A percentile compares a stretch with the other conserved stretches of the same genome.
These are phyloP conservation scores for Canis aureus DNA, from an alignment of 2,113 vertebrate species.

Conservation along the genomic window DNA sequence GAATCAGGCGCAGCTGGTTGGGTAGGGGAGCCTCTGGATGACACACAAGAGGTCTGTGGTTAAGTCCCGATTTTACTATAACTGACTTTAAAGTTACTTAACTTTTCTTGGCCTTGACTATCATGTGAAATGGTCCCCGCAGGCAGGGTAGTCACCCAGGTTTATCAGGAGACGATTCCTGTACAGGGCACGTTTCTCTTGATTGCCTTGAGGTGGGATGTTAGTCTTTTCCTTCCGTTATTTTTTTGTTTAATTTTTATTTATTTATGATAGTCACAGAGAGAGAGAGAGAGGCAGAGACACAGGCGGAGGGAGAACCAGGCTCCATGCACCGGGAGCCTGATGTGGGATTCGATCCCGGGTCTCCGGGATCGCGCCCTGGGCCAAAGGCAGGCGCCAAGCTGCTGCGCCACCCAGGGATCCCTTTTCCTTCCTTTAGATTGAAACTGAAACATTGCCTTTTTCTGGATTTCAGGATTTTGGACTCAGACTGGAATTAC, in stretches of 20 bases:
- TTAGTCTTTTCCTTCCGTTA: too few species aligned
- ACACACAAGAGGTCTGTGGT: fast-evolving
- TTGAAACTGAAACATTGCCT: not conserved
- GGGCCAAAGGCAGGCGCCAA: too few species aligned
- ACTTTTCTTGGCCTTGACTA: not conserved
- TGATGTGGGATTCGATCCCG: too few species aligned
- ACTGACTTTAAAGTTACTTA: fast-evolving
- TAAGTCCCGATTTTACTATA: not conserved
- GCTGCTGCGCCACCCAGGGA: too few species aligned
- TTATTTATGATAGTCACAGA: too few species aligned
- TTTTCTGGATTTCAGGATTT: constrained; percentile 22
- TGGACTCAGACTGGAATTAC: not conserved
- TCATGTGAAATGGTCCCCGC: not conserved
- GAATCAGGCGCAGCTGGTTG: fast-evolving
- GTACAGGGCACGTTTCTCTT: not conserved
- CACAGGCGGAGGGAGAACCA: too few species aligned
- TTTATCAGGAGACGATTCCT: not conserved
- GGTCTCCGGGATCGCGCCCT: too few species aligned
- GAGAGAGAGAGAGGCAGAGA: too few species aligned
- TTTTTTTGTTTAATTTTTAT: too few species aligned
- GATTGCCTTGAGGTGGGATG: not conserved
- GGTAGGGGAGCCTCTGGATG: not conserved
- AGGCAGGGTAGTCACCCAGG: not conserved
- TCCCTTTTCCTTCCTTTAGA: not conserved
- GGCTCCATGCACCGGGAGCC: too few species aligned